Percentiles rank a stretch among this genome's conserved stretches.
Conservation (phyloP, 1,140 invertebrate species). For the Pachypsylla venusta region DNA sequence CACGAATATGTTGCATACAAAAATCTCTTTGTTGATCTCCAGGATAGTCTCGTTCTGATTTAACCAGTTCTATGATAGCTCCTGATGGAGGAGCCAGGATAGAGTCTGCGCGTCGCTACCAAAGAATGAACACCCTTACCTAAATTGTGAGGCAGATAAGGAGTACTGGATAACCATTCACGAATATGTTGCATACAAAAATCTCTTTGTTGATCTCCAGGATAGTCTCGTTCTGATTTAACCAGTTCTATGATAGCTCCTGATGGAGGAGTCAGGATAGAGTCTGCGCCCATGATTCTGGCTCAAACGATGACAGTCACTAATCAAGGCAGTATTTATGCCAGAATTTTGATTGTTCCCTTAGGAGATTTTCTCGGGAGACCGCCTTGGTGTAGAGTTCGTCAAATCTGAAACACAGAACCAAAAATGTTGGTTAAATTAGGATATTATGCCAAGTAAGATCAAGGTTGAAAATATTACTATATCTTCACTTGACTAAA, state of each 20-base stretch:
- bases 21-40: neutral
- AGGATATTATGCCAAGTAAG: no score
- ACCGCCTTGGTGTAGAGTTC: no score
- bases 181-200: neutral
- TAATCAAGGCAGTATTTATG: no score
- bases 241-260: neutral
- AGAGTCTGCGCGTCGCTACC: no score
- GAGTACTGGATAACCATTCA: neutral
- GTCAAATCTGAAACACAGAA: no score
- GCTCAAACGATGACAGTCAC: no score
- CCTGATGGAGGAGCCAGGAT: neutral
- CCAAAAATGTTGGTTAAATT: no score
- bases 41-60: neutral
- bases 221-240: neutral
- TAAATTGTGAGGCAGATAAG: neutral
- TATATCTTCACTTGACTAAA: no score
- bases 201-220: neutral
- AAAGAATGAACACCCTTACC: neutral
- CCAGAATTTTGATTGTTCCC: no score
- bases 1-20: neutral
- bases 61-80: neutral
- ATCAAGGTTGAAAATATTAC: no score
- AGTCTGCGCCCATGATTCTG: no score
- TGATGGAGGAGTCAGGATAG: neutral
- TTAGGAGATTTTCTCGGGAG: no score